A percentile compares a stretch with the other conserved stretches of the same genome.
Evolutionary conservation across 2,113 vertebrate species (phyloP).

Genomic region (Chelonoidis abingdonii): DNA sequence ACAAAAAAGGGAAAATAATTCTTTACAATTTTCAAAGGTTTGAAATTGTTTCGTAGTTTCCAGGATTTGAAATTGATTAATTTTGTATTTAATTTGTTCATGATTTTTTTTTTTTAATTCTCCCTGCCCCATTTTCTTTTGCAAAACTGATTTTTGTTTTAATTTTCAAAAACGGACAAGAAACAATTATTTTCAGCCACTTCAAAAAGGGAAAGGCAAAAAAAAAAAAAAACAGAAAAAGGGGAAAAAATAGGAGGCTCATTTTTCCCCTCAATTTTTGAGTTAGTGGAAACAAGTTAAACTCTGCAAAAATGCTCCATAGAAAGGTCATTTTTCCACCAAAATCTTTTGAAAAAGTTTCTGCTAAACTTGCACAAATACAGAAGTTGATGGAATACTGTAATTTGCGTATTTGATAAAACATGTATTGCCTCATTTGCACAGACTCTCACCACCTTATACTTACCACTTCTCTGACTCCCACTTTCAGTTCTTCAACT

Average conservation of each 20-base stretch:
- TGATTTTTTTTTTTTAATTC: background rate
- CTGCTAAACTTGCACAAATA: background rate
- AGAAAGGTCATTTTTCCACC: background rate
- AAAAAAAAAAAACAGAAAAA: background rate
- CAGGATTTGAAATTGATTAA: background rate
- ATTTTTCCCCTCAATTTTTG: background rate
- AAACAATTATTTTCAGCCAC: background rate
- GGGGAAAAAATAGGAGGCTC: background rate
- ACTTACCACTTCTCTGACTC: background rate
- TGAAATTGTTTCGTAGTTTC: background rate
- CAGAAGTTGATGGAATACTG: background rate
- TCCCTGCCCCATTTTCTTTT: background rate
- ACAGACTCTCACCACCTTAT: background rate
- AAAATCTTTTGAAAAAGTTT: background rate
- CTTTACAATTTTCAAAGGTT: background rate
- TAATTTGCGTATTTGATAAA: background rate
- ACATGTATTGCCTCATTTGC: background rate
- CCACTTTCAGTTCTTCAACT: accelerated
- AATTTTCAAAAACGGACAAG: background rate
- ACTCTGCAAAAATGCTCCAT: background rate
- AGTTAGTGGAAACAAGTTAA: background rate
- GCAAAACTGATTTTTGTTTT: background rate
- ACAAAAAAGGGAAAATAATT: background rate
- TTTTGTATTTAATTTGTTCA: background rate
- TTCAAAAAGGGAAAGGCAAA: background rate